Evolutionary conservation across 1,140 invertebrate species (phyloP).

Genomic region (Cydia fagiglandana): DNA sequence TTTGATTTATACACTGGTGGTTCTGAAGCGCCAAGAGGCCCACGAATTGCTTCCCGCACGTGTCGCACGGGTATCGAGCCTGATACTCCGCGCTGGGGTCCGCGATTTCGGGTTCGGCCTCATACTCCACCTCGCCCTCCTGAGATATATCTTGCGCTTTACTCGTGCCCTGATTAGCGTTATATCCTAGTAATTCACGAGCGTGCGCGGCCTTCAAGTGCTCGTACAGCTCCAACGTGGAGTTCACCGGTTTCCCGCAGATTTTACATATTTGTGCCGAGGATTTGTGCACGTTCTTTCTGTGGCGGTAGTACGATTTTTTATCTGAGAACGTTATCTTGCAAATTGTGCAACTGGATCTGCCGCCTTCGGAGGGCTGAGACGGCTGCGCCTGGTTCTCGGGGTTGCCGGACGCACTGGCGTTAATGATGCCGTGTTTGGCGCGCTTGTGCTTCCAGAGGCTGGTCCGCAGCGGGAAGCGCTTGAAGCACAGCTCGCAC

Average conservation of each 20-base stretch:
- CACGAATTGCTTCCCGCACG: conserved; percentile 75
- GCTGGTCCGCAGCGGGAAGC: conserved; percentile 73
- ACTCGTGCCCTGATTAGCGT: conserved; percentile 65
- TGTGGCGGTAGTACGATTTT: conserved; percentile 77
- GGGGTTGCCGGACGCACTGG: conserved; percentile 47
- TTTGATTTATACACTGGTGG: conserved; percentile 70
- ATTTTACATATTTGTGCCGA: conserved; percentile 76
- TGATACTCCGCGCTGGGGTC: conserved; percentile 70
- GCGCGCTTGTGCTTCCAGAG: conserved; percentile 78
- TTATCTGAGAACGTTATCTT: conserved; percentile 77
- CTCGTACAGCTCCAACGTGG: conserved; percentile 73
- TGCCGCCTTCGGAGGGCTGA: conserved; percentile 40
- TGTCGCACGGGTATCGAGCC: conserved; percentile 72
- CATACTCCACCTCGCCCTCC: conserved; percentile 66
- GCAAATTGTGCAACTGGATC: conserved; percentile 77
- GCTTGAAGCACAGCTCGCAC: conserved; percentile 75
- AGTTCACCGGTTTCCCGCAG: conserved; percentile 73
- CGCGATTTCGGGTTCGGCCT: conserved; percentile 55
- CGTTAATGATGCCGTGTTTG: conserved; percentile 74
- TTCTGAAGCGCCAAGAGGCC: conserved; percentile 74
- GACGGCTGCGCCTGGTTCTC: conserved; percentile 44
- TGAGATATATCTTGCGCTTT: conserved; percentile 58
- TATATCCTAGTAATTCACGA: conserved; percentile 74
- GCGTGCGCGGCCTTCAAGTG: conserved; percentile 74
- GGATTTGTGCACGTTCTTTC: conserved; percentile 75